These are phyloP conservation scores for Thunnus albacares DNA, from an alignment of 2,797 vertebrate species.

Conservation along the genomic window DNA sequence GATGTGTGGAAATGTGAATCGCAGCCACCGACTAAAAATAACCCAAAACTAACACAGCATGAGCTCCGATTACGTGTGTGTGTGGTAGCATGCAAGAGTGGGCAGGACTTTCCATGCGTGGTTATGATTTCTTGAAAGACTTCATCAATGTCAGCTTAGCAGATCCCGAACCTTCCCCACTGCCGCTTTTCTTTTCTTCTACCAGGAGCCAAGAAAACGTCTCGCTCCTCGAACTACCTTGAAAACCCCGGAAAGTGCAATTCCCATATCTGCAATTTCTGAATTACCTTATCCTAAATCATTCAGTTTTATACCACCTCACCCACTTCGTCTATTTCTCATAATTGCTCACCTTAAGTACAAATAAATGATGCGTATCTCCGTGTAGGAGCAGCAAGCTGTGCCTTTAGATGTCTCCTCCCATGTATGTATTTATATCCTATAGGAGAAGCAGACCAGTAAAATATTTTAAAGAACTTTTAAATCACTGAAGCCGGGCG, in stretches of 20 bases:
- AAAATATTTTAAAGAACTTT: constrained; percentile 77
- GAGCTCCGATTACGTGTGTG: constrained; percentile 26
- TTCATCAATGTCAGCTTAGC: constrained; percentile 71
- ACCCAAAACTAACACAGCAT: constrained; percentile 53
- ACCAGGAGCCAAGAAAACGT: constrained; percentile 64
- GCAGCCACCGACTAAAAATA: constrained; percentile 66
- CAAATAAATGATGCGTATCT: constrained; percentile 67
- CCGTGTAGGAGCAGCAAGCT: constrained; percentile 27
- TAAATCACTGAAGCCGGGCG: constrained; percentile 74
- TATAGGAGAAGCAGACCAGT: constrained; percentile 54
- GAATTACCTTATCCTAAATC: constrained; percentile 71
- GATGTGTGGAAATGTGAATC: constrained; percentile 67
- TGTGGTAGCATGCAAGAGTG: constrained; percentile 43
- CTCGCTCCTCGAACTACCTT: constrained; percentile 19
- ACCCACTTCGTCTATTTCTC: constrained; percentile 47
- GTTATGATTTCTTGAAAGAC: constrained; percentile 68
- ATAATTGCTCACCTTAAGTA: constrained; percentile 62
- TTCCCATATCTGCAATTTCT: constrained; percentile 69
- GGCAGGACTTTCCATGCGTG: constrained; percentile 66
- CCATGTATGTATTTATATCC: constrained; percentile 36
- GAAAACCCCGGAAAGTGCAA: constrained; percentile 30
- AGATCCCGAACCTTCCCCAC: constrained; percentile 51
- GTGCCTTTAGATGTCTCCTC: constrained; percentile 40
- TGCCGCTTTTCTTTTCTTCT: constrained; percentile 53
- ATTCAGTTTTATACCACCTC: constrained; percentile 55